Percentiles rank a stretch among this genome's conserved stretches.
These are phyloP conservation scores for Eufriesea mexicana DNA, from an alignment of 1,140 invertebrate species.

Conservation along the genomic window DNA sequence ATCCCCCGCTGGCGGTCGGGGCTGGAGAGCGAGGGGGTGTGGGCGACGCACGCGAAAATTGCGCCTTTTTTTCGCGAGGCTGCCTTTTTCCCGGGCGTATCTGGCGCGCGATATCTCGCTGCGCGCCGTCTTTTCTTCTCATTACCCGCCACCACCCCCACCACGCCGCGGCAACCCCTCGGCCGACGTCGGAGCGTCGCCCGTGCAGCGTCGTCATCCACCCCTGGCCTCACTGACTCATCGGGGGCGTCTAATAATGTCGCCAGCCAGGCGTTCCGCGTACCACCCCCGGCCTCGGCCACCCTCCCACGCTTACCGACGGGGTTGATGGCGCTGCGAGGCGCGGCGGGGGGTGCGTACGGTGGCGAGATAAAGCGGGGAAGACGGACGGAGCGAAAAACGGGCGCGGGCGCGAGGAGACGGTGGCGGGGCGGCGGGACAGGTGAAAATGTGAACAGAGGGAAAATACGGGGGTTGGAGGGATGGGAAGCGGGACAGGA, in stretches of 20 bases:
- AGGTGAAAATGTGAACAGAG: constrained; percentile 50
- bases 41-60: constrained; percentile 65
- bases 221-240: constrained; percentile 73
- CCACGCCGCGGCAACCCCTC: constrained; percentile 62
- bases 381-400: constrained; percentile 23
- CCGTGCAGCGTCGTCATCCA: constrained; percentile 46
- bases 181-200: constrained; percentile 48
- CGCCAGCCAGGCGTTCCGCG: constrained; percentile 80
- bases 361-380: constrained; percentile 41
- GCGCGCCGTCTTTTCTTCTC: constrained; percentile 79
- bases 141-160: constrained; percentile 70
- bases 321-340: constrained; percentile 15
- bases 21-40: not conserved
- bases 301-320: constrained; percentile 24
- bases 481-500: not conserved
- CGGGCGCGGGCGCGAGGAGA: constrained; percentile 33
- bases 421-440: not conserved
- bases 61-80: constrained; percentile 60
- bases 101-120: constrained; percentile 63
- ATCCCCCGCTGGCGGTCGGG: constrained; percentile 41
- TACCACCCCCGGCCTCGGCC: constrained; percentile 69
- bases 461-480: constrained; percentile 26
- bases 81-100: constrained; percentile 58
- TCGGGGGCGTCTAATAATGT: constrained; percentile 83
- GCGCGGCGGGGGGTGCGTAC: constrained; percentile 40